Conservation (phyloP, 1,140 invertebrate species). For the Lasioglossum baleicum region DNA sequence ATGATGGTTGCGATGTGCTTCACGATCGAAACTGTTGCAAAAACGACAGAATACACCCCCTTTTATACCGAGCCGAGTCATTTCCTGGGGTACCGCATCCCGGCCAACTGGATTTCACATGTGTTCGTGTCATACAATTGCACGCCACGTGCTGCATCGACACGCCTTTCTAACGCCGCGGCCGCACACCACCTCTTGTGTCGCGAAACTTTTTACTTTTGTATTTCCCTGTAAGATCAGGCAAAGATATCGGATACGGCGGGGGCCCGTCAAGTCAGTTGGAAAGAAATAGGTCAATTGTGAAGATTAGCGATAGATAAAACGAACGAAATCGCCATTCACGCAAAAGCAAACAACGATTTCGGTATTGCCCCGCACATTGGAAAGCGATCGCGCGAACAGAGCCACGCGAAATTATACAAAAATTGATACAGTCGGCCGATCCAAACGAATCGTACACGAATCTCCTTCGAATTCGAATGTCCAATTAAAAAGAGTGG, state of each 20-base stretch:
- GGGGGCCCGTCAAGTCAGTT: neutral
- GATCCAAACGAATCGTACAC: neutral
- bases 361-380: neutral
- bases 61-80: conserved; percentile 71
- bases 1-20: conserved; percentile 64
- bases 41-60: conserved; percentile 60
- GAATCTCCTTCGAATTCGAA: neutral
- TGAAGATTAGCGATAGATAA: conserved; percentile 25
- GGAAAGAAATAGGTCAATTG: conserved; percentile 21
- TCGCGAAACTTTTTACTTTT: conserved; percentile 54
- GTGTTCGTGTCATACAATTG: conserved; percentile 45
- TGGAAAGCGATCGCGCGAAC: conserved; percentile 4
- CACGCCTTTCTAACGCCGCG: conserved; percentile 69
- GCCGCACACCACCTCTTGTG: conserved; percentile 32
- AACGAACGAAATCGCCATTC: neutral
- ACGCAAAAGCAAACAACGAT: neutral
- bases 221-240: conserved; percentile 39
- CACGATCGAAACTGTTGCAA: conserved; percentile 69
- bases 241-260: neutral
- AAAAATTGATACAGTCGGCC: neutral
- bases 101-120: conserved; percentile 48
- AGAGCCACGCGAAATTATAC: neutral
- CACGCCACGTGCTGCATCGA: conserved; percentile 39
- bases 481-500: neutral
- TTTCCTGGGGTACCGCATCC: conserved; percentile 65